Base-by-base conservation (phyloP, 2,797 vertebrate species). In the Otolemur crassicaudatus region DNA sequence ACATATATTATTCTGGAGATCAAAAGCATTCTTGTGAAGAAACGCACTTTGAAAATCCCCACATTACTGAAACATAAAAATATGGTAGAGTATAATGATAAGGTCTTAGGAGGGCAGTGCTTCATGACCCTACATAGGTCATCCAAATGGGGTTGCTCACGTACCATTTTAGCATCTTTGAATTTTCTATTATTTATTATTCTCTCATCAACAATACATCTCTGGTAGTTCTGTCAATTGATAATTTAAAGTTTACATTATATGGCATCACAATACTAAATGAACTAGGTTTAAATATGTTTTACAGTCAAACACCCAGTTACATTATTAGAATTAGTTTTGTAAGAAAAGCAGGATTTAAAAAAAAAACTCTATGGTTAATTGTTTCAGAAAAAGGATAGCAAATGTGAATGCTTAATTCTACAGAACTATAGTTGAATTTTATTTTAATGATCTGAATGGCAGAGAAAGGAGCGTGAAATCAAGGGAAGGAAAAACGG, bases 291-390 rank as follows among this genome's bases (percentile, higher is more conserved):
- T 53, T 7, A 70, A 82, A 40, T 27, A 46, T 34, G 0, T 76
- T 91, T 92, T 82, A 91, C 76, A 3, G 43, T 94, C 20, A 34
- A 5, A 29, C 25, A 94, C 19, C 7, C 34, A 79, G 31, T 40
- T 91, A n/a, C 14, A 94, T 6, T 63, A 86, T 49, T 80, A 67
- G 96, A 89, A n/a, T 10, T 72, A 73, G 92, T 63, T 73, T n/a
- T 9, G 80, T 13, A 93, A 72, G 7, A 27, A 90, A 94, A 76
- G 12, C 12, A 56, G 27, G 19, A 67, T 72, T 46, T 46, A 46
- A 16, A 53, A 53, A 53, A 53, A 53, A 53, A 16, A 43, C 5
- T 76, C 6, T 61, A 40, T 34, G 22, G 7, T 76, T 88, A 87
- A 81, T 46, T 82, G 14, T 40, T 85, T 94, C 49, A 87, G 7